Evolutionary conservation across 2,888 invertebrate genomes (phyloP), one percentile per base, ranked within the genome.

Genomic region (Oscheius sp.): DNA sequence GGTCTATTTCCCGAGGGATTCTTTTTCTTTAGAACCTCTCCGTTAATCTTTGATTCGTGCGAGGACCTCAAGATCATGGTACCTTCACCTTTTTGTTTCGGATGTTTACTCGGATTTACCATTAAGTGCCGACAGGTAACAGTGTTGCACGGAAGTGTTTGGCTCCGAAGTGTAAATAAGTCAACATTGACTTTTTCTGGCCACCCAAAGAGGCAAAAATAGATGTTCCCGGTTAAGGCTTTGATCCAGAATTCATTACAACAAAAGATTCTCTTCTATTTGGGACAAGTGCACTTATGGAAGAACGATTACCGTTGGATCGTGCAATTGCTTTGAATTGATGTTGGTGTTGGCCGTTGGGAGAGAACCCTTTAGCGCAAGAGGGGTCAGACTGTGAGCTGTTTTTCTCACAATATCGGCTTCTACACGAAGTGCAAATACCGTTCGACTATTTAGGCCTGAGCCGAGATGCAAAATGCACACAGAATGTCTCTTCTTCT

Each of bases 361-460:
- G 15, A 45, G 17, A 27, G 45, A 29, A 42, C 31, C 29, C 25
- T 25, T 42, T 31, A 10, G 61, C 61, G 61, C 29, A 27, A 33
- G 64, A 64, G 64, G 29, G 50, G 31, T n/a, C 65, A 65, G 65
- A 65, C 37, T n/a, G 42, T 39, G 39, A 65, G 53, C 37, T 65
- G 53, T 65, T 65, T 65, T 65, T 65, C 65, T 20, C 27, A 52
- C 31, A 23, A 65, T 65, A 53, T 65, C 42, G 53, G 45, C 55
- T 29, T 39, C 42, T 53, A 55, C 65, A 65, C 65, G 65, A 65
- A 65, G 53, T 29, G 65, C 65, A 65, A 65, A 65, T 52, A 65
- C 29, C 3, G 39, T 29, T n/a, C 52, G 39, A 39, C 42, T 45
- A 53, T 53, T 55, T 53, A 53, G 53, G 37, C 20, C 33, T 29